Evolutionary conservation across 1,140 invertebrate species (phyloP).

Genomic region (Muscidifurax raptorellus): DNA sequence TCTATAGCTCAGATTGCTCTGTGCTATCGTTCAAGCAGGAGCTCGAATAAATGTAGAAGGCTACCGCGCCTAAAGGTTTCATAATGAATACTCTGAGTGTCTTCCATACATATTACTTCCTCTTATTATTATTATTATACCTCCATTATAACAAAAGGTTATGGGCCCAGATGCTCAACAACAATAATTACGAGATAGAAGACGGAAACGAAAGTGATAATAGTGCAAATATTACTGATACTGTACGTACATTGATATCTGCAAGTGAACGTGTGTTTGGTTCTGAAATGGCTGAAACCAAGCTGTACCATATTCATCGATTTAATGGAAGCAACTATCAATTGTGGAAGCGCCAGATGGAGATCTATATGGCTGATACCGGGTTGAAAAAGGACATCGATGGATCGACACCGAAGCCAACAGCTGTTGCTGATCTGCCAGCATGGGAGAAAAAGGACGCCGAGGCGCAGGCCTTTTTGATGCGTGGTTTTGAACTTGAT

Average conservation of each 20-base stretch:
- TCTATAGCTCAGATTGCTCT: no score
- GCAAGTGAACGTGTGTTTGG: background rate
- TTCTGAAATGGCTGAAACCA: constrained; percentile 21
- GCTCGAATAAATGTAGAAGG: no score
- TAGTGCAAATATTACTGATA: background rate
- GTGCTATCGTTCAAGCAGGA: no score
- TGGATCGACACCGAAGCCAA: constrained; percentile 8
- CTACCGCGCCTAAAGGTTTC: no score
- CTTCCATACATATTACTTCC: no score
- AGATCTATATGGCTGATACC: constrained; percentile 46
- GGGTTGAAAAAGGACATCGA: constrained; percentile 32
- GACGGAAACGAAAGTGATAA: background rate
- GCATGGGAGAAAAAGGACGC: constrained; percentile 52
- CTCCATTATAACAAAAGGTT: no score
- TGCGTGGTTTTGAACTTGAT: constrained; percentile 53
- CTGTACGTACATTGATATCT: background rate
- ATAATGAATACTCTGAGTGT: no score
- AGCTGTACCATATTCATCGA: constrained; percentile 43
- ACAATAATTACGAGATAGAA: background rate
- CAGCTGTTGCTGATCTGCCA: background rate
- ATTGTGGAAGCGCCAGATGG: constrained; percentile 37
- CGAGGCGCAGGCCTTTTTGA: constrained; percentile 54
- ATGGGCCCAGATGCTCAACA: no score
- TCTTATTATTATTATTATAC: no score
- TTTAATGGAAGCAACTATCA: constrained; percentile 48